Evolutionary conservation across 2,113 vertebrate genomes (phyloP).

Genomic region (Natator depressus): DNA sequence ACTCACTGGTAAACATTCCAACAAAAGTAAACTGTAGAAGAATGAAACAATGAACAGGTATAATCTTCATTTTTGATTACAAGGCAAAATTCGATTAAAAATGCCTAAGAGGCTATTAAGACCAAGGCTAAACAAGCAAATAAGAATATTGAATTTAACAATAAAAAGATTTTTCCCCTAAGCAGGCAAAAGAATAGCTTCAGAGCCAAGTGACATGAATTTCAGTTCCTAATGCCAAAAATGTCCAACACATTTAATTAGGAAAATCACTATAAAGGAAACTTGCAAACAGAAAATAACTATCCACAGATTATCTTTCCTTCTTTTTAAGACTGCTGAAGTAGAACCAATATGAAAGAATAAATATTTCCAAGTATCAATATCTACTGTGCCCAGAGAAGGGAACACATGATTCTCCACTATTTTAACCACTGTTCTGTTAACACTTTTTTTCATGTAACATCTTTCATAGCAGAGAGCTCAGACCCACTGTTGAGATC

Average conservation of each 20-base stretch:
- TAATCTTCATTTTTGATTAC: background rate
- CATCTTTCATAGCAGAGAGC: background rate
- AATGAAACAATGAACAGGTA: slow-evolving; percentile 41
- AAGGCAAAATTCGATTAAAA: slow-evolving; percentile 25
- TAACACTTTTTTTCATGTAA: background rate
- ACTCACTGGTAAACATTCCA: background rate
- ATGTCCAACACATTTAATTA: background rate
- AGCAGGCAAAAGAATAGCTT: slow-evolving; percentile 7
- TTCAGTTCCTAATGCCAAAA: slow-evolving; percentile 7
- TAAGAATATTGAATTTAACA: background rate
- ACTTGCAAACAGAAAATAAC: background rate
- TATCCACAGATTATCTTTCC: background rate
- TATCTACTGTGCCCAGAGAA: background rate
- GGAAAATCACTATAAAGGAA: background rate
- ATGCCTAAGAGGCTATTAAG: background rate
- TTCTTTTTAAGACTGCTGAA: background rate
- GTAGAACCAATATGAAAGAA: background rate
- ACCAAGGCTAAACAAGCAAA: slow-evolving; percentile 25
- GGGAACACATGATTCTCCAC: background rate
- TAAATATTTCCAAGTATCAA: background rate
- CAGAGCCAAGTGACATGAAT: background rate
- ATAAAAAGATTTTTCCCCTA: background rate
- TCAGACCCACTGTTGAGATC: background rate
- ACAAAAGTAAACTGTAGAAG: background rate
- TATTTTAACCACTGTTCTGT: background rate